These are phyloP conservation scores for Aulostomus chinensis DNA, from an alignment of 2,797 vertebrate species.

Conservation along the genomic window DNA sequence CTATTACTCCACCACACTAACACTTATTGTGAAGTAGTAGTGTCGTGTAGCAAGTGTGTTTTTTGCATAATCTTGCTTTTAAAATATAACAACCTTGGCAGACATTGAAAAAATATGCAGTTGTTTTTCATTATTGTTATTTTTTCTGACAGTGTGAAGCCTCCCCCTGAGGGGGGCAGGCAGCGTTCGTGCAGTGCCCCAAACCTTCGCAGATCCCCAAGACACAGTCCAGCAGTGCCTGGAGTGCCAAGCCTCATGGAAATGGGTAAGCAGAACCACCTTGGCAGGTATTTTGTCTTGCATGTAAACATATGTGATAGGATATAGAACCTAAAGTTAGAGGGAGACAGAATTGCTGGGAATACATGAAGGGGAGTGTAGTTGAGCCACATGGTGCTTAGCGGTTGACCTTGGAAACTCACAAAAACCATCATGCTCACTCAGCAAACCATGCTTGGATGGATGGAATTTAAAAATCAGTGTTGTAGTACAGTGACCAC, in stretches of 20 bases:
- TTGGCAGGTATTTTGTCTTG: conserved; percentile 4
- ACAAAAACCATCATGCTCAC: conserved; percentile 18
- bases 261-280: conserved; percentile 82
- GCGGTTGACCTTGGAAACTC: conserved; percentile 13
- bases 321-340: too few species aligned
- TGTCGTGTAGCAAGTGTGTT: too few species aligned
- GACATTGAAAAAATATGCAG: neutral
- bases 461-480: neutral
- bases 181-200: conserved; percentile 94
- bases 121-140: neutral
- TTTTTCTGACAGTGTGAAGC: conserved; percentile 80
- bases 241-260: conserved; percentile 92
- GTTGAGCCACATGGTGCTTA: conserved; percentile 13
- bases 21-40: too few species aligned
- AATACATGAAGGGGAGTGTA: neutral
- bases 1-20: too few species aligned
- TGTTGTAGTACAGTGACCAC: too few species aligned
- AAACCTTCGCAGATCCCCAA: conserved; percentile 90
- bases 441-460: conserved; percentile 9
- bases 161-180: conserved; percentile 87
- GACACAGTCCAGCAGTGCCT: conserved; percentile 87
- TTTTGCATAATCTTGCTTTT: too few species aligned
- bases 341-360: too few species aligned
- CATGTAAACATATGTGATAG: neutral
- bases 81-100: too few species aligned